Evolutionary conservation across 2,113 vertebrate species (phyloP).

Genomic region (Neopipo cinnamomea): DNA sequence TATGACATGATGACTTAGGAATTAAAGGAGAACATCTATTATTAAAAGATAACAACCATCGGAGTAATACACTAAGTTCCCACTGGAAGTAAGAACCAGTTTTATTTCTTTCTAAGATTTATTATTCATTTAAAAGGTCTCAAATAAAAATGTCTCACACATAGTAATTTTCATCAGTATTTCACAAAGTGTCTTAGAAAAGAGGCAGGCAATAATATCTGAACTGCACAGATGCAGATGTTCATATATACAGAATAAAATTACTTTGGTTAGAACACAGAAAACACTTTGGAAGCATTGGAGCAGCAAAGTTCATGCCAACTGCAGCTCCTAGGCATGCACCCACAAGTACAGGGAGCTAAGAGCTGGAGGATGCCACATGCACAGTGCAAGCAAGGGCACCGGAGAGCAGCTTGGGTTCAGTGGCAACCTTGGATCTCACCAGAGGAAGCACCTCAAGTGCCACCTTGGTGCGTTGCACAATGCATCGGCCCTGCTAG

Average conservation of each 20-base stretch:
- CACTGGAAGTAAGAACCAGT: not conserved
- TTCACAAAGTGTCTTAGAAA: not conserved
- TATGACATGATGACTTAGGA: not conserved
- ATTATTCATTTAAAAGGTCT: not conserved
- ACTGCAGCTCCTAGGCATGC: not conserved
- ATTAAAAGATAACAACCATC: not conserved
- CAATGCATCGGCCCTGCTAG: rapidly evolving
- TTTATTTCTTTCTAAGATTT: not conserved
- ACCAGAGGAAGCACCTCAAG: not conserved
- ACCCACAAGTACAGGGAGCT: rapidly evolving
- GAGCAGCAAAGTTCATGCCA: not conserved
- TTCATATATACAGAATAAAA: not conserved
- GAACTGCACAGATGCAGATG: not conserved
- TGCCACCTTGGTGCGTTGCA: rapidly evolving
- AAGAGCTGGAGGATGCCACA: not conserved
- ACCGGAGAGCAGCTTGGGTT: not conserved
- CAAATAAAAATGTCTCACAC: not conserved
- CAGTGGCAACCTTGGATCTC: not conserved
- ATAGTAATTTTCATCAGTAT: not conserved
- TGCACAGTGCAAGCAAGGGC: not conserved
- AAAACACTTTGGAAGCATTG: not conserved
- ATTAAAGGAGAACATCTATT: not conserved
- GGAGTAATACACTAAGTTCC: not conserved
- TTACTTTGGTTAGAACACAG: not conserved
- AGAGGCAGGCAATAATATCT: not conserved